Base-by-base conservation (phyloP, 2,888 invertebrate genomes). In the Corbicula japonica region DNA sequence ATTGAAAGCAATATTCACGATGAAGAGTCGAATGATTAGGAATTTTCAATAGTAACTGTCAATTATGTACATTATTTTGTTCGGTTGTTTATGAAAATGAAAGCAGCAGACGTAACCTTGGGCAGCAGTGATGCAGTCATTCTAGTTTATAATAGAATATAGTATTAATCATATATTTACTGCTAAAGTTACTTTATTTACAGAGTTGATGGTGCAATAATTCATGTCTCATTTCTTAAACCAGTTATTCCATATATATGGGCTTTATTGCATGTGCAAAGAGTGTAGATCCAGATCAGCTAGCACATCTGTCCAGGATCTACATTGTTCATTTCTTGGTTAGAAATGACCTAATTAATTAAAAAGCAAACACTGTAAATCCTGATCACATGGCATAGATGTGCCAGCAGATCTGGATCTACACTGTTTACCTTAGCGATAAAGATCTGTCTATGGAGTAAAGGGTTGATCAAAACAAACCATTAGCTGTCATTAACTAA, bases 1-100 rank as follows among this genome's bases (percentile, higher is more conserved):
- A 92, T 93, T 54, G 92, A 91, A 82, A 91, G 91, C 86, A 91
- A 91, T 87, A 88, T 89, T 56, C 90, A 89, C 34, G 91, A 91
- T 56, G 91, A 90, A 21, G 90, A 89, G 48, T 76, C 87, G 79
- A 78, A 62, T 73, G 85, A 85, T 46, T 85, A 75, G 82, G 18
- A 32, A 56, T 32, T 56, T 56, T 18, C n/a, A 56, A 56, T 56
- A 21, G 5, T 56, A 35, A 32, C 35, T 56, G 56, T 56, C 18
- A 38, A 48, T 56, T 56, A 56, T 34, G 56, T 56, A 34, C 34
- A 32, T 56, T 35, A 34, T 63, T 62, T 66, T 26, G 50, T 50
- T 66, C 50, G 50, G 28, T 56, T 66, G 50, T 52, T 32, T 52
- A 52, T 66, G 56, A 34, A 34, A 34, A 32, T 56, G 8, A 15